A percentile compares a stretch with the other conserved stretches of the same genome.
phyloP scores from a whole-genome alignment of 2,888 invertebrate genomes.

The Aethes cnicana region DNA sequence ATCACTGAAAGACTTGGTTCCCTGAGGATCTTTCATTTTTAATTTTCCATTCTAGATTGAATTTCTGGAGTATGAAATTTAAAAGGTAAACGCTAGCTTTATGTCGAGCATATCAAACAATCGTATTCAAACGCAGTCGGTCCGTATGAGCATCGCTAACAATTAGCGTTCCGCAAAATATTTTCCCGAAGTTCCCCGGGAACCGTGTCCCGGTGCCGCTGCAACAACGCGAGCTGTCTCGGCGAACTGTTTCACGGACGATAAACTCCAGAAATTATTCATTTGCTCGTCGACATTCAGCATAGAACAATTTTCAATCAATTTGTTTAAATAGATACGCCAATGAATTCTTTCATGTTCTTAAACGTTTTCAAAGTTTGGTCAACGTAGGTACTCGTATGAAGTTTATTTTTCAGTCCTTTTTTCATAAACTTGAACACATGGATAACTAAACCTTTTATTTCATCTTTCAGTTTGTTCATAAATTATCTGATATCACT shows the following conservation, averaged over 20 bases:
- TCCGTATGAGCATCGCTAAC: conserved; percentile 52
- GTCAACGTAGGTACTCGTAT: too few species aligned
- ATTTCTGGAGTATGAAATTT: too few species aligned
- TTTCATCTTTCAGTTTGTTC: too few species aligned
- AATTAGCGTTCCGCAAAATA: conserved; percentile 71
- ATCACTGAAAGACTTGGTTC: neutral
- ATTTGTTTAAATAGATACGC: conserved; percentile 12
- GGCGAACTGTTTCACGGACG: conserved; percentile 66
- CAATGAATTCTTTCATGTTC: too few species aligned
- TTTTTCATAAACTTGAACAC: too few species aligned
- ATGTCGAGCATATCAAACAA: conserved; percentile 43
- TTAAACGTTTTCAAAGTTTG: too few species aligned
- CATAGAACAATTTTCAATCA: conserved; percentile 29
- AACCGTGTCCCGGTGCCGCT: conserved; percentile 59
- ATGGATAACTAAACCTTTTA: too few species aligned
- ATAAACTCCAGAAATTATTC: conserved; percentile 58
- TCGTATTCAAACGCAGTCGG: conserved; percentile 38
- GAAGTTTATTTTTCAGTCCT: too few species aligned
- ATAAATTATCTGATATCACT: too few species aligned
- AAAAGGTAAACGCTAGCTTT: neutral
- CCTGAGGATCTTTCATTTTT: neutral
- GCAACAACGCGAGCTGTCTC: conserved; percentile 62
- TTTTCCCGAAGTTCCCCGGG: conserved; percentile 68
- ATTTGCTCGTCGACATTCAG: conserved; percentile 45
- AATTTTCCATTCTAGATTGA: too few species aligned